Evolutionary conservation across 1,140 invertebrate genomes (phyloP).

Genomic region (Dinothrombium tinctorium): DNA sequence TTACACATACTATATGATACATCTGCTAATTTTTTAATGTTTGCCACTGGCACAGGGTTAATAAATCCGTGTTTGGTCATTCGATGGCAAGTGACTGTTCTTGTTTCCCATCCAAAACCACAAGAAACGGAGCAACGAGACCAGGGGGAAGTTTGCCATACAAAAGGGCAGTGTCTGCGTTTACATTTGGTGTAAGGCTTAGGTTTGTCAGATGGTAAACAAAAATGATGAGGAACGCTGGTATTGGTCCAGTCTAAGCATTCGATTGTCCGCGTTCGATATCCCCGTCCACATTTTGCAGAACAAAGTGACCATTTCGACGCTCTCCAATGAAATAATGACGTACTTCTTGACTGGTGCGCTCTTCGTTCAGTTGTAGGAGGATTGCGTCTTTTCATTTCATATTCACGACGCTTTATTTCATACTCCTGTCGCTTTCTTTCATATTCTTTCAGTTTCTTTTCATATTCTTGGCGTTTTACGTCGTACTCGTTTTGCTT

Average conservation of each 20-base stretch:
- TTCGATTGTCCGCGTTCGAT: slow-evolving; percentile 14
- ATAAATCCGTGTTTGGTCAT: slow-evolving; percentile 31
- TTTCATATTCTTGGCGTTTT: no score
- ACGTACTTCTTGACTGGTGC: no score
- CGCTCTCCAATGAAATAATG: no score
- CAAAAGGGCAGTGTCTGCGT: background rate
- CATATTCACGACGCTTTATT: no score
- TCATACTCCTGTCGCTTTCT: no score
- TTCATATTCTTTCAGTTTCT: no score
- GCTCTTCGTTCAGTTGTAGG: no score
- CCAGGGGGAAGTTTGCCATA: slow-evolving; percentile 1
- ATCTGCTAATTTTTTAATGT: no score
- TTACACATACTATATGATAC: no score
- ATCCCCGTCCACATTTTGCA: slow-evolving; percentile 18
- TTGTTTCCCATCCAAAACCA: slow-evolving; percentile 43
- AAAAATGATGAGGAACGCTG: slow-evolving; percentile 7
- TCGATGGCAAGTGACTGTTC: slow-evolving; percentile 38
- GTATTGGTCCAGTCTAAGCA: slow-evolving; percentile 10
- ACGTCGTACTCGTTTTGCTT: no score
- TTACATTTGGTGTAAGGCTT: background rate
- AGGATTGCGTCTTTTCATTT: no score
- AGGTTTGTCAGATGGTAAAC: slow-evolving; percentile 9
- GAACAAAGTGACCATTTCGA: no score
- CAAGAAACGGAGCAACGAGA: slow-evolving; percentile 53
- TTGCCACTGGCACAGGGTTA: slow-evolving; percentile 25